A percentile compares a stretch with the other conserved stretches of the same genome.
Conservation (phyloP, 2,113 vertebrate species). For the Salvator merianae region DNA sequence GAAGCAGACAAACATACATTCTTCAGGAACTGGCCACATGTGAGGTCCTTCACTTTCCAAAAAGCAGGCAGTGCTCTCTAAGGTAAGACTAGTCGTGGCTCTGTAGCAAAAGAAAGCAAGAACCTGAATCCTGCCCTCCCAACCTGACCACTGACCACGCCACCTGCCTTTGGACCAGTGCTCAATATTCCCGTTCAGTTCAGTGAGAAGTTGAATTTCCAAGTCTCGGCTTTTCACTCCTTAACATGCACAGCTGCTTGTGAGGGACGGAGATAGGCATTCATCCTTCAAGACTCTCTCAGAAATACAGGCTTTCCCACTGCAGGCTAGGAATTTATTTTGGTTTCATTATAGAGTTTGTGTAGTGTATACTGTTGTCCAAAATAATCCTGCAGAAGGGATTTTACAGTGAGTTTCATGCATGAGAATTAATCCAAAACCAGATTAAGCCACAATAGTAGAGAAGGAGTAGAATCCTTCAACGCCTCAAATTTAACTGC, state of each 20-base stretch:
- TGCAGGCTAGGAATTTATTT: conserved; percentile 73
- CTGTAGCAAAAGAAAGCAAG: conserved; percentile 35
- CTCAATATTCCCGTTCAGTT: conserved; percentile 30
- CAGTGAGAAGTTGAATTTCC: conserved; percentile 57
- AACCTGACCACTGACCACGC: conserved; percentile 16
- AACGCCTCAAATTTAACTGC: conserved; percentile 72
- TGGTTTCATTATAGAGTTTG: conserved; percentile 69
- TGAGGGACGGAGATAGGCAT: conserved; percentile 58
- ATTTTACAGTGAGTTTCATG: conserved; percentile 76
- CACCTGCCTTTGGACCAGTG: conserved; percentile 40
- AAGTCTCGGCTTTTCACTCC: conserved; percentile 39
- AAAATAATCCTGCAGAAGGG: conserved; percentile 71
- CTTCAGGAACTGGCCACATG: background rate
- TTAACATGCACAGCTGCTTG: conserved; percentile 44
- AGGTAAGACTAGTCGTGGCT: conserved; percentile 41
- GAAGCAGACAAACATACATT: conserved; percentile 8
- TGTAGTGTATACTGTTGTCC: conserved; percentile 74
- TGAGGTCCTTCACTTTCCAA: conserved; percentile 29
- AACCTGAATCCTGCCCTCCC: conserved; percentile 12
- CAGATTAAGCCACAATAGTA: conserved; percentile 53
- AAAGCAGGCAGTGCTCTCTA: conserved; percentile 29
- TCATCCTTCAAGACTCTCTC: conserved; percentile 61
- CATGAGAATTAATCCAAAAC: conserved; percentile 72
- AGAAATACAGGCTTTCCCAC: conserved; percentile 68
- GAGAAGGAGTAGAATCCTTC: conserved; percentile 62